Evolutionary conservation across 2,888 invertebrate species (phyloP).

Genomic region (Trichacis sp.): DNA sequence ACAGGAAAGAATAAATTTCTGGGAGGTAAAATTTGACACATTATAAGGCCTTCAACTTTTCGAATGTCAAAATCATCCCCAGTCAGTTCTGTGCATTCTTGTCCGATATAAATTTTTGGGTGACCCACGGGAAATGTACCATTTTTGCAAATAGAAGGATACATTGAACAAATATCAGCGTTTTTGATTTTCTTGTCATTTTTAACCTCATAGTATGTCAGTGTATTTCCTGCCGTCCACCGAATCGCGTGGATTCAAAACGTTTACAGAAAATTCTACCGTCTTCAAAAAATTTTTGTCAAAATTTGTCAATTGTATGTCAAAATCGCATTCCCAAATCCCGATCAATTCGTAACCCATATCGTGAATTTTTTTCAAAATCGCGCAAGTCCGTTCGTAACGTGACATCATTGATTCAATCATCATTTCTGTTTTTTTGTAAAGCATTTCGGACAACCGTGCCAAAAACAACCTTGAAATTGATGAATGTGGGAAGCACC

Average conservation of each 20-base stretch:
- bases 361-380: neutral
- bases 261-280: too few species aligned
- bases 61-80: constrained; percentile 7
- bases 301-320: neutral
- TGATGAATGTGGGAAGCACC: neutral
- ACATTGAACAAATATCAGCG: constrained; percentile 45
- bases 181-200: constrained; percentile 27
- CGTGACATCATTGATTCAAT: neutral
- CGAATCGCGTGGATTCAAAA: constrained; percentile 3
- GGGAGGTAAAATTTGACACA: constrained; percentile 47
- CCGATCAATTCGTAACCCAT: neutral
- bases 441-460: neutral
- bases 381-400: neutral
- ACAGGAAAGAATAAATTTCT: constrained; percentile 52
- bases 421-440: neutral
- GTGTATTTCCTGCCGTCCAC: constrained; percentile 12
- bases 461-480: neutral
- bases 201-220: neutral
- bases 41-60: constrained; percentile 46
- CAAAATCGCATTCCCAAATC: constrained; percentile 7
- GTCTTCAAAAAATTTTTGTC: neutral
- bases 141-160: constrained; percentile 53
- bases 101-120: constrained; percentile 42
- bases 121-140: constrained; percentile 52
- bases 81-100: constrained; percentile 20